phyloP scores from a whole-genome alignment of 2,797 vertebrate species.

The Ptychadena robeensis region DNA sequence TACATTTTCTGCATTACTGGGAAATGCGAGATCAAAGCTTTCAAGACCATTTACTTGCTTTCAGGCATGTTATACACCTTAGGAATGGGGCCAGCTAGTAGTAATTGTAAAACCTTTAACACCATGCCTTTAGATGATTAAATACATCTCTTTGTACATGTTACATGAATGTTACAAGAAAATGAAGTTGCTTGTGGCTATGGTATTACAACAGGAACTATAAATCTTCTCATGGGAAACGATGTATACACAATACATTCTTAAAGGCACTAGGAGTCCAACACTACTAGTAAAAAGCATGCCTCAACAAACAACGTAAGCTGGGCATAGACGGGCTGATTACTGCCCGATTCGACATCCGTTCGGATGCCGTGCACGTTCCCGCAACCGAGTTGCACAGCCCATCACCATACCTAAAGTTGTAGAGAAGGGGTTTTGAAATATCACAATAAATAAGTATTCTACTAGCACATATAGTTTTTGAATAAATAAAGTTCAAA shows the following conservation, averaged over 20 bases:
- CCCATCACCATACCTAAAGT: too few relatives aligned
- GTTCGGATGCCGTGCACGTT: too few relatives aligned
- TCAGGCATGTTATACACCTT: constrained; percentile 26
- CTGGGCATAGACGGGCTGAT: too few relatives aligned
- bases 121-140: neutral
- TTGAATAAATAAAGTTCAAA: too few relatives aligned
- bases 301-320: too few relatives aligned
- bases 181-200: neutral
- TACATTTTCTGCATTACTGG: constrained; percentile 9
- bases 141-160: neutral
- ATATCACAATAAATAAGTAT: too few relatives aligned
- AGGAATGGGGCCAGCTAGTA: neutral
- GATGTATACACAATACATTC: neutral
- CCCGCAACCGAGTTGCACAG: too few relatives aligned
- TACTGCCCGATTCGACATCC: too few relatives aligned
- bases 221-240: neutral
- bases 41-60: constrained; percentile 33
- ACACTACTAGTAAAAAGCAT: too few relatives aligned
- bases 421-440: too few relatives aligned
- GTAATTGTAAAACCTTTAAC: neutral
- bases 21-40: constrained; percentile 26
- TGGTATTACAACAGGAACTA: neutral
- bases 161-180: neutral
- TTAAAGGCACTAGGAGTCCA: neutral
- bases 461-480: too few relatives aligned